Evolutionary conservation across 2,888 invertebrate species (phyloP), one percentile per base, ranked within the genome.

Genomic region (Masnerella sp.): DNA sequence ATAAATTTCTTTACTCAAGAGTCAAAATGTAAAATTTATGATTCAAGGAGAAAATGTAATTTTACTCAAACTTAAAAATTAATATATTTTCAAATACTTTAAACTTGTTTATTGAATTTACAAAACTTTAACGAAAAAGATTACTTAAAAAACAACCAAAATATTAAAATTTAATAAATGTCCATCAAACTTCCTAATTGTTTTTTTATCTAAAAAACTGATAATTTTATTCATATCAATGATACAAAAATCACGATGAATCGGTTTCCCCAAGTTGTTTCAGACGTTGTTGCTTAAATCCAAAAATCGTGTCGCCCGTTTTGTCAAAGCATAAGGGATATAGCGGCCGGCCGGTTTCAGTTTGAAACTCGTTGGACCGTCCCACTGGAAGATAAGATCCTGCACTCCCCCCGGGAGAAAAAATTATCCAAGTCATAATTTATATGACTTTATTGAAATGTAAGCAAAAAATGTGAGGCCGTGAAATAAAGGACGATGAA

Each of bases 351-450:
- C 45, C 52, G 38, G 51, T 69, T 69, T 69, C 54, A 38, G 61
- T 22, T 52, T 30, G 45, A 68, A 59, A 68, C 68, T 59, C 51
- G 68, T 61, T 22, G 45, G 25, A 22, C 25, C 54, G 40, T 69
- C 47, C 52, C 32, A 61, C 43, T 8, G 15, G n/a, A 20, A 69
- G 69, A 69, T 69, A 69, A 69, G 61, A 69, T 61, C 69, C 69
- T 61, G 45, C 25, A 9, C 22, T 56, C 61, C 28, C 56, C 4
- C 14, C 28, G 5, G 17, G 25, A 22, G 28, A 52, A 69, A 56
- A 68, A 69, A 69, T 54, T 47, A 61, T 69, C 47, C 54, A 14
- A 61, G 45, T 69, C 52, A 69, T 61, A 69, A 69, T 69, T 69
- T 69, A 69, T 59, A 69, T 54, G 45, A 61, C 32, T 61, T 61